Evolutionary conservation across 2,888 invertebrate genomes (phyloP), one percentile per base, ranked within the genome.

Genomic region (Cryptocheilus praepositus): DNA sequence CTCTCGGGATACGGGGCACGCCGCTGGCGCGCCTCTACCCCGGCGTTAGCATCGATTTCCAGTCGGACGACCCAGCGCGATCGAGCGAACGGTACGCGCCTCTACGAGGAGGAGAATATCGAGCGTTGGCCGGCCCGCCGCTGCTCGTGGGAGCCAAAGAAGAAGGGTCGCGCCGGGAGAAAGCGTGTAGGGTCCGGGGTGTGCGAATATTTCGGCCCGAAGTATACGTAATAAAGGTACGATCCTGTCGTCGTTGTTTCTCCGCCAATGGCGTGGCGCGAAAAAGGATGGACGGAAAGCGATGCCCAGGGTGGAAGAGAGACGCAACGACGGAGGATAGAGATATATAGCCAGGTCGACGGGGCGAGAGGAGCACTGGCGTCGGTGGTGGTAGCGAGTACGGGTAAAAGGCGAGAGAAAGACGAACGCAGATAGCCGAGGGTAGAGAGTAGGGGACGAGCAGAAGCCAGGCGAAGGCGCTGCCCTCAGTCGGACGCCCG

Each of bases 11-110:
- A 63, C 65, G 68, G 66, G 66, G 58, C 69, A 59, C 61, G 16
- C 57, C 59, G 36, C 49, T 56, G 46, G 13, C 43, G 46, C 64
- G 45, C 79, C 69, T 78, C 79, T 74, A 74, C 70, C 77, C 82
- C 70, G 77, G 83, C 82, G 65, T 85, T 82, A 81, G 79, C 85
- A 86, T 87, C 87, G 87, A 87, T 87, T 86, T 87, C 85, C 83
- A 84, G 86, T 83, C 84, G 80, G 83, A 82, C 83, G 83, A 82
- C 76, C 81, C 84, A 78, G 69, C 73, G 77, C 77, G 79, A 82
- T 79, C 82, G 77, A 81, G 77, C 77, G 78, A 76, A 77, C 71
- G 77, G 64, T 71, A 72, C 71, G 74, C 77, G 69, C 77, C 70
- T 64, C 65, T 68, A 49, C 67, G 51, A 36, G 15, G 28, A 28